Base-by-base conservation (phyloP, 2,113 vertebrate species). In the Choloepus hoffmanni region DNA sequence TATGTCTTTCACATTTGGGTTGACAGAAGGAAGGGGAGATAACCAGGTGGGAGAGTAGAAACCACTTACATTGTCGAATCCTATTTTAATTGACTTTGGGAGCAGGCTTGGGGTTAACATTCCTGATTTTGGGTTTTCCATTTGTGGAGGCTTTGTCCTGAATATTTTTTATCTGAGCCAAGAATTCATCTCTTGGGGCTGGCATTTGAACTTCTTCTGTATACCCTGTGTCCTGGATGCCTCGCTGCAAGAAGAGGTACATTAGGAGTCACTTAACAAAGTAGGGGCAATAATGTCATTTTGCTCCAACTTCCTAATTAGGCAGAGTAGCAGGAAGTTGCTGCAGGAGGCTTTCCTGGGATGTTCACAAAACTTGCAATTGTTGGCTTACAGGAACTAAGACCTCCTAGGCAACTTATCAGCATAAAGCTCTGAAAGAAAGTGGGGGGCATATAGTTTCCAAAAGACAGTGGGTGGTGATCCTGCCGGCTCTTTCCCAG, bases 1-100 rank as follows among this genome's bases (percentile, higher is more conserved):
- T 99, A 99, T 97, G 99, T 99, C 63, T 58, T 70, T 84, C 40
- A 0, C 9, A 2, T 3, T 15, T 43, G 48, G 50, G 65, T 40
- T 45, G 65, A 45, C 3, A 8, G 48, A 21, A 12, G n/a, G 1
- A 3, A 1, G n/a, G 14, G 43, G 53, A 86, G 87, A 26, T 7
- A 16, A n/a, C 28, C 1, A 0, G 40, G 62, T 2, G 90, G 78
- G 58, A 55, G 48, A 23, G 55, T 73, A 63, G 30, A 12, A 33
- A 36, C 48, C 13, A 0, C 0, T 16, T 55, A 33, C 73, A 58
- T 53, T 12, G 13, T 0, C 28, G 26, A 11, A 2, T 33, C 58
- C 36, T 33, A 5, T 73, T 84, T 40, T 36, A 16, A 0, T 1
- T 55, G 53, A 28, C 48, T 28, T 24, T 0, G 9, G 12, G 12